These are phyloP conservation scores for Trachelus iudaicus DNA, from an alignment of 2,888 invertebrate species.

Conservation along the genomic window DNA sequence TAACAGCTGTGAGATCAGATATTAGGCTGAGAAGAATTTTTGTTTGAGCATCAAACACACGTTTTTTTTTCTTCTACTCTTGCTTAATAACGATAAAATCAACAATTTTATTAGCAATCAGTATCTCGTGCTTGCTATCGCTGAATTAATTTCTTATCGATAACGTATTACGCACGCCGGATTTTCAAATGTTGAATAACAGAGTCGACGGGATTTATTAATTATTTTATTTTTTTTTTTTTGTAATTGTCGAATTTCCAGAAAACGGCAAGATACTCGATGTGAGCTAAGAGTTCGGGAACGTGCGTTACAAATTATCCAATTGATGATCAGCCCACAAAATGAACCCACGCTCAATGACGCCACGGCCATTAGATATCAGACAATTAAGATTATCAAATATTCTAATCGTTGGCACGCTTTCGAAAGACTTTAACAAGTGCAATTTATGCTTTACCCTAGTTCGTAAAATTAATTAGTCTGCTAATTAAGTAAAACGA, in stretches of 20 bases:
- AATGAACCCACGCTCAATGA: conserved; percentile 46
- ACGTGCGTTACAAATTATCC: conserved; percentile 48
- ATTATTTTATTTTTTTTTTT: too few relatives aligned
- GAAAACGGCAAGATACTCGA: conserved; percentile 30
- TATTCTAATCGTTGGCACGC: background rate
- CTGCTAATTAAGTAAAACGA: too few relatives aligned
- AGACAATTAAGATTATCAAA: too few relatives aligned
- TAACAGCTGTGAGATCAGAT: too few relatives aligned
- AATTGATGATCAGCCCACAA: conserved; percentile 51
- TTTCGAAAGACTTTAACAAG: background rate
- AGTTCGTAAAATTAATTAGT: background rate
- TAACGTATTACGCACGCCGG: too few relatives aligned
- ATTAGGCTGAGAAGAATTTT: too few relatives aligned
- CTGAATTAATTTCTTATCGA: too few relatives aligned
- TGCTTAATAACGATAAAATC: too few relatives aligned
- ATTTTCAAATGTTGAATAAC: background rate
- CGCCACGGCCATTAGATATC: conserved; percentile 1
- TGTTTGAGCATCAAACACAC: too few relatives aligned
- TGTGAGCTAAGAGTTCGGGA: conserved; percentile 48
- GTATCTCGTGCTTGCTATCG: too few relatives aligned
- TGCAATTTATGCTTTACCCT: background rate
- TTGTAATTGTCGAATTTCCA: conserved; percentile 17
- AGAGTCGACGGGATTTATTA: conserved; percentile 12
- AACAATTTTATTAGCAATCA: too few relatives aligned
- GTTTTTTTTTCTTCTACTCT: too few relatives aligned